Conservation (phyloP, 2,888 invertebrate species). For the Vanessa cardui region DNA sequence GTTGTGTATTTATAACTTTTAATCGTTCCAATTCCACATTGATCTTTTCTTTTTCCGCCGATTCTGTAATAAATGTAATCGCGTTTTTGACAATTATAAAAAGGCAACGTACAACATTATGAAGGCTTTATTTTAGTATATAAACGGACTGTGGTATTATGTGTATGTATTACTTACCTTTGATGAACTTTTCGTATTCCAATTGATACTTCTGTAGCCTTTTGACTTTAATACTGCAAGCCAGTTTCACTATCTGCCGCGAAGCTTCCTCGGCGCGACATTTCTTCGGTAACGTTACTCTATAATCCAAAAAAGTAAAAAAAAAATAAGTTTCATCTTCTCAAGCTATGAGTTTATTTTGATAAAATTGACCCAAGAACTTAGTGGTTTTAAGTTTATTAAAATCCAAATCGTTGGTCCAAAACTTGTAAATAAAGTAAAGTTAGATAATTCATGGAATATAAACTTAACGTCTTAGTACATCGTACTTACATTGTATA, state of each 20-base stretch:
- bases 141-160: too few species aligned
- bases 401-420: too few species aligned
- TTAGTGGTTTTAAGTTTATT: too few species aligned
- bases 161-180: constrained; percentile 55
- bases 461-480: too few species aligned
- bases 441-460: too few species aligned
- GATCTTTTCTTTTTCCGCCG: constrained; percentile 84
- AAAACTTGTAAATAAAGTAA: too few species aligned
- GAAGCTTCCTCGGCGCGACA: constrained; percentile 96
- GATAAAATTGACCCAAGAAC: too few species aligned
- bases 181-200: constrained; percentile 85
- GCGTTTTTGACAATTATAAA: background rate
- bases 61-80: constrained; percentile 57
- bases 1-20: constrained; percentile 71
- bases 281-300: constrained; percentile 96
- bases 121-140: too few species aligned
- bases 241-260: constrained; percentile 93
- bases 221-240: constrained; percentile 95
- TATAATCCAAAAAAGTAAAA: constrained; percentile 41
- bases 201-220: constrained; percentile 97
- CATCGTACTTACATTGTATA: too few species aligned
- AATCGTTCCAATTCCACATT: constrained; percentile 84
- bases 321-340: background rate
- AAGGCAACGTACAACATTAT: constrained; percentile 3
- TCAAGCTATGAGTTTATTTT: too few species aligned